Evolutionary conservation across 2,888 invertebrate genomes (phyloP), one percentile per base, ranked within the genome.

Genomic region (Azorinus chamasolen): DNA sequence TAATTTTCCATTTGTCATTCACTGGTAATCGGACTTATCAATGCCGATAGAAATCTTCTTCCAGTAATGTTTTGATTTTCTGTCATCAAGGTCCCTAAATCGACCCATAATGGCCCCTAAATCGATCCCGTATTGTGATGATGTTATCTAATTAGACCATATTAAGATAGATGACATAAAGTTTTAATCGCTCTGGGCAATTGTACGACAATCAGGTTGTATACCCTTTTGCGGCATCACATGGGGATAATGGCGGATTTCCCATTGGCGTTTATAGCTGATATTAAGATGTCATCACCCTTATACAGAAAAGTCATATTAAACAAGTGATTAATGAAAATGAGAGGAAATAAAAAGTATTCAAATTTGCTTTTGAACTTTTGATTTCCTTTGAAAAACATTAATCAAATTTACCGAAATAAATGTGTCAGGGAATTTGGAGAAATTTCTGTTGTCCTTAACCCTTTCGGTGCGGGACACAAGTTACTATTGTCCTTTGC

Each of bases 1-100:
- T 80, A 75, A 80, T 80, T 80, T 55, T 71, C 45, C 79, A 80
- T 80, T 80, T 65, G 79, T 80, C 75, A 80, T 72, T 58, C 32
- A 41, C n/a, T 39, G 58, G 66, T 72, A 69, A 71, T 71, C 63
- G 45, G 46, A 32, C 20, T 18, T 37, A 69, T 54, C 63, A 55
- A 43, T 45, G 57, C 14, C 45, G 69, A 78, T 72, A 57, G 55
- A 51, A 25, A 72, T 63, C 63, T 43, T 18, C 43, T 63, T 54
- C 41, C 69, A 68, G 54, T 64, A 59, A 72, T 64, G 54, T 66
- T 61, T 73, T 61, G 62, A 61, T 61, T 55, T 57, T 48, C 54
- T 73, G 66, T 57, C 66, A 78, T 64, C 51, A 71, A 79, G 65
- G 58, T 62, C 70, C 57, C 58, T 65, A 75, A 80, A 80, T 80